Evolutionary conservation across 2,113 vertebrate species (phyloP).

Genomic region (Gallinago media): DNA sequence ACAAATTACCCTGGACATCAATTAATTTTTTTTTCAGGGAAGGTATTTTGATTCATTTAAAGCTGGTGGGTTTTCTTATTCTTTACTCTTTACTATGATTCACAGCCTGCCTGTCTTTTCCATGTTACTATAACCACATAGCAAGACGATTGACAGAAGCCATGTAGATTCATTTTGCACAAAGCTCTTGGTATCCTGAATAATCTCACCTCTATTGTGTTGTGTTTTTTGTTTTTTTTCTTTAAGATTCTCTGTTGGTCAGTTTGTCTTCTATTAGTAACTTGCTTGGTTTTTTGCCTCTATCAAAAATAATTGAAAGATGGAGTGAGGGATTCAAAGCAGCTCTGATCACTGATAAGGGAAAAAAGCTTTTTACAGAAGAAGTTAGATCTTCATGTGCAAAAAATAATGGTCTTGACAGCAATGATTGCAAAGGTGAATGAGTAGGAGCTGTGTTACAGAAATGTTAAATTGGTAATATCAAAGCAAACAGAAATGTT

Average conservation of each 20-base stretch:
- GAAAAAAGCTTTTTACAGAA: background rate
- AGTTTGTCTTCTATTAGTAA: background rate
- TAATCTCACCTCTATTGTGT: background rate
- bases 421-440: background rate
- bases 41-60: background rate
- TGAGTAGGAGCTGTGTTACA: background rate
- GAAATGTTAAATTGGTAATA: background rate
- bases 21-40: background rate
- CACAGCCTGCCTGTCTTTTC: background rate
- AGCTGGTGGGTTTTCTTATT: background rate
- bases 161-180: background rate
- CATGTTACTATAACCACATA: background rate
- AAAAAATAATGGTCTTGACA: background rate
- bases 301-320: too few species aligned
- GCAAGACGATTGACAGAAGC: background rate
- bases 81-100: background rate
- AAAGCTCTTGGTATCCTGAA: background rate
- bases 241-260: background rate
- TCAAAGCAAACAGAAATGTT: background rate
- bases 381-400: background rate
- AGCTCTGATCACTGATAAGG: background rate
- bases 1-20: background rate
- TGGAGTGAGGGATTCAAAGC: background rate
- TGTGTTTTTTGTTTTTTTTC: background rate
- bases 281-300: background rate